These are phyloP conservation scores for Catamblyrhynchus diadema DNA, from an alignment of 2,797 vertebrate species.

Conservation along the genomic window DNA sequence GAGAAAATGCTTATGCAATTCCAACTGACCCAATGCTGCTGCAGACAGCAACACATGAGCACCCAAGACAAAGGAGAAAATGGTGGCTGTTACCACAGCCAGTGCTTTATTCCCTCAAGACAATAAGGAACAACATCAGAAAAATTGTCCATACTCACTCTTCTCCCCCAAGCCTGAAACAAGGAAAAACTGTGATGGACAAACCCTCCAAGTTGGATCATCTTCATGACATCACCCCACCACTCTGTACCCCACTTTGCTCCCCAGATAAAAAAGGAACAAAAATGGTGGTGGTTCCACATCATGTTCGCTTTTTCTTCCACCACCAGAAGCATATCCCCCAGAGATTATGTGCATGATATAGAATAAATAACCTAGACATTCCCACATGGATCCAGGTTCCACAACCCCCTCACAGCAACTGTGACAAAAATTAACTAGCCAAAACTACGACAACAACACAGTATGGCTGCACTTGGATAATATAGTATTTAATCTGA, in stretches of 20 bases:
- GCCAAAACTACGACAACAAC: background rate
- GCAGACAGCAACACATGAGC: fast-evolving
- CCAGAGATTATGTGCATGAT: fast-evolving
- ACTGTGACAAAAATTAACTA: background rate
- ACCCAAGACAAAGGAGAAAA: background rate
- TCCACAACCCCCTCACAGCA: fast-evolving
- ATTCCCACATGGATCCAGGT: background rate
- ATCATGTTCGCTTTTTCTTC: background rate
- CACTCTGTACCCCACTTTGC: fast-evolving
- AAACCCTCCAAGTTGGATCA: background rate
- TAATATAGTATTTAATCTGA: background rate
- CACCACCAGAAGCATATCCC: background rate
- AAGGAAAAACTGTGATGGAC: background rate
- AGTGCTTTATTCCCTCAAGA: background rate
- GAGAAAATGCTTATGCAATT: background rate
- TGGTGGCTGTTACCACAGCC: background rate
- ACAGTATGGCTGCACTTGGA: background rate
- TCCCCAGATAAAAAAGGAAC: background rate
- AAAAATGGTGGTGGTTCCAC: background rate
- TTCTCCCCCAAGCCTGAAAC: background rate
- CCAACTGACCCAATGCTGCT: fast-evolving
- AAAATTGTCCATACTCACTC: fast-evolving
- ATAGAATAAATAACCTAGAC: background rate
- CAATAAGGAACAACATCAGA: background rate
- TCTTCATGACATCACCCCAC: fast-evolving